Conservation (phyloP, 2,113 vertebrate species). For the Tylochromis polylepis region DNA sequence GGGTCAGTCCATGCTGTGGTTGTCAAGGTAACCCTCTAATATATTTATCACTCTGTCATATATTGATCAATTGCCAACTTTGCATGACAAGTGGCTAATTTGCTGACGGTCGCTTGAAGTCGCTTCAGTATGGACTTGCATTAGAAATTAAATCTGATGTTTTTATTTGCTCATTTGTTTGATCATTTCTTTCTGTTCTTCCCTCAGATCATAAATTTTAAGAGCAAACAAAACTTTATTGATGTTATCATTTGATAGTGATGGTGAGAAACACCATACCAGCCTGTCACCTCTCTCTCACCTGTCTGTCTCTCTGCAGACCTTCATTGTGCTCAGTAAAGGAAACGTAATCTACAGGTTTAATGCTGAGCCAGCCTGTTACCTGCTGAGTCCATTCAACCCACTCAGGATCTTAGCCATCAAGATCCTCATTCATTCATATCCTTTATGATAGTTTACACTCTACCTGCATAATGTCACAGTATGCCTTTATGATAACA, state of each 20-base stretch:
- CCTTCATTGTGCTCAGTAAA: slow-evolving; percentile 90
- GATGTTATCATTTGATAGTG: neutral
- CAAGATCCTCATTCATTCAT: slow-evolving; percentile 92
- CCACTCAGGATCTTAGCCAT: slow-evolving; percentile 77
- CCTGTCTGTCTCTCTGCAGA: slow-evolving; percentile 70
- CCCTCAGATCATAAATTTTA: too few relatives aligned
- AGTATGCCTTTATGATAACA: neutral
- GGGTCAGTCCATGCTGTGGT: too few relatives aligned
- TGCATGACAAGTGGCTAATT: too few relatives aligned
- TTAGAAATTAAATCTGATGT: too few relatives aligned
- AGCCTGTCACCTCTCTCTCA: neutral
- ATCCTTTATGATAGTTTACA: slow-evolving; percentile 76
- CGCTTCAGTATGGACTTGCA: too few relatives aligned
- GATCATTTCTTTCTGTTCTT: too few relatives aligned
- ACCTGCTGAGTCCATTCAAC: slow-evolving; percentile 83
- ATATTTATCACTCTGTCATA: too few relatives aligned
- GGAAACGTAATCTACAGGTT: slow-evolving; percentile 90
- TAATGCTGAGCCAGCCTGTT: slow-evolving; percentile 84
- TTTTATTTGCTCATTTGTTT: too few relatives aligned
- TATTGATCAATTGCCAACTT: too few relatives aligned
- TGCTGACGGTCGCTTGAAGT: too few relatives aligned
- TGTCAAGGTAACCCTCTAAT: too few relatives aligned
- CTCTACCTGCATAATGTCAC: neutral
- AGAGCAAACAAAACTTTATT: neutral
- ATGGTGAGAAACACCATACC: neutral